Base-by-base conservation (phyloP, 2,888 invertebrate species). In the Heliconius sara region DNA sequence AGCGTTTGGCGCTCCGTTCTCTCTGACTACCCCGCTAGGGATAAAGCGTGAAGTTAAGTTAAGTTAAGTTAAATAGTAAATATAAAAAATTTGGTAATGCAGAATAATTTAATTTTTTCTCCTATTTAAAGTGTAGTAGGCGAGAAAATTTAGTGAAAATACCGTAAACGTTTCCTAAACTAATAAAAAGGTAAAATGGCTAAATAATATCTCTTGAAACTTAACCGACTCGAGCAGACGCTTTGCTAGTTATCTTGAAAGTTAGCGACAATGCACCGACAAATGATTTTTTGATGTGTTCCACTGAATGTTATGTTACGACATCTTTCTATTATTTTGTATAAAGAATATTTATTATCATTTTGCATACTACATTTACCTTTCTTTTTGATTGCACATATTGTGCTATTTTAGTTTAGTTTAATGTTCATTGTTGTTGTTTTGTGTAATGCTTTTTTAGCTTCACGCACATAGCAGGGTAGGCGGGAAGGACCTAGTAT, bases 211-310 rank as follows among this genome's bases (percentile, higher is more conserved):
- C n/a, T n/a, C n/a, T n/a, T n/a, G n/a, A 70, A 75, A 67, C 34
- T 75, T 30, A 13, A 68, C 63, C 19, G 47, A 70, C 13, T 75
- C 63, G 30, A 70, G 57, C 68, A 67, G 43, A 68, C 60, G 60
- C 30, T 80, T 79, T 80, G 79, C 79, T 74, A 39, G 72, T 77
- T 79, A 57, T 79, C 71, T 63, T 60, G 16, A n/a, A 72, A 76
- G 52, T 43, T 43, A 66, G 27, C 72, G 63, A 76, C 77, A 73
- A 77, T 76, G 70, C 60, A 57, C 63, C 68, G 47, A 43, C 39
- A 72, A 76, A 76, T 76, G 76, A 71, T 76, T 52, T 79, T 76
- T 52, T 72, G 71, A 76, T 67, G 72, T 34, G 57, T 67, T 70
- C 43, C 43, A 34, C 25, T 60, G 78, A n/a, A 67, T 72, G 65